Evolutionary conservation across 1,140 invertebrate genomes (phyloP).

Genomic region (Lanistes nyassanus): DNA sequence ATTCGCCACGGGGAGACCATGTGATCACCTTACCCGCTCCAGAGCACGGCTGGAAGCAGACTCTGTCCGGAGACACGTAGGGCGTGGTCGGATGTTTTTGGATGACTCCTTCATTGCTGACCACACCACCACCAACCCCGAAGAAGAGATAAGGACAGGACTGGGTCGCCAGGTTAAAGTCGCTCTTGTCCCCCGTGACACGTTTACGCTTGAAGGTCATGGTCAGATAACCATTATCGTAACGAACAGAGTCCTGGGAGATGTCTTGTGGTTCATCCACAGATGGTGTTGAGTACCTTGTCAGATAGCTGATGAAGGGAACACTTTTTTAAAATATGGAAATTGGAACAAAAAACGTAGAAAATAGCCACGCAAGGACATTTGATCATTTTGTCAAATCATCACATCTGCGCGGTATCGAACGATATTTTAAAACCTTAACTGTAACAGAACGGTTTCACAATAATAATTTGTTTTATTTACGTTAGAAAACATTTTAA

Average conservation of each 20-base stretch:
- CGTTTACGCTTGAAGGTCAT: conserved; percentile 84
- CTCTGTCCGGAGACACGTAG: conserved; percentile 78
- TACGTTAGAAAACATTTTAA: too few species aligned
- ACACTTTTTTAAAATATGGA: too few species aligned
- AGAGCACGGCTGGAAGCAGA: conserved; percentile 76
- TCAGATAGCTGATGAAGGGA: too few species aligned
- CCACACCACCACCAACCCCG: conserved; percentile 85
- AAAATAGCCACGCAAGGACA: too few species aligned
- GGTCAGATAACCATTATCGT: conserved; percentile 81
- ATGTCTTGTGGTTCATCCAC: conserved; percentile 31
- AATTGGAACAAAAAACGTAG: too few species aligned
- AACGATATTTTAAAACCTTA: too few species aligned
- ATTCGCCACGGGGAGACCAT: too few species aligned
- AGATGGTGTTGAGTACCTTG: neutral
- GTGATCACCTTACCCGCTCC: neutral
- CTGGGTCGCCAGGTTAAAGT: conserved; percentile 84
- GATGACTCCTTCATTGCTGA: conserved; percentile 89
- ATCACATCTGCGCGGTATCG: too few species aligned
- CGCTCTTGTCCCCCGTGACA: conserved; percentile 78
- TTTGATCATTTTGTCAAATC: too few species aligned
- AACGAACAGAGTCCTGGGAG: conserved; percentile 24
- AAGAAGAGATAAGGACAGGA: conserved; percentile 90
- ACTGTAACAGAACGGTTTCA: too few species aligned
- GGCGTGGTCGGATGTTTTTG: conserved; percentile 83
- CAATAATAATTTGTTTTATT: too few species aligned